phyloP scores from a whole-genome alignment of 64 coral and sea anemone genomes.

The Stichodactyla mertensii region DNA sequence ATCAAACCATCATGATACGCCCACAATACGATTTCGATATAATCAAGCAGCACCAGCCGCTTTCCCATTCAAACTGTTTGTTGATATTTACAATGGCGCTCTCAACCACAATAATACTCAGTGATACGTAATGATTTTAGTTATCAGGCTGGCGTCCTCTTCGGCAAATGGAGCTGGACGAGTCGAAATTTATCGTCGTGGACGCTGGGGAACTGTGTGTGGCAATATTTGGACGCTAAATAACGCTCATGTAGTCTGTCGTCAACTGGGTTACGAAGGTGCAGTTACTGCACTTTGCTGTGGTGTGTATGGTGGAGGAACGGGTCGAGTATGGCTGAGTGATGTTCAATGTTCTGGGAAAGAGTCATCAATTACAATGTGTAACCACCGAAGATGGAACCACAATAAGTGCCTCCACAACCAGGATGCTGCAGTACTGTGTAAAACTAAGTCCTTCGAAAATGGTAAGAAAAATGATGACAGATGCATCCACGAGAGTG shows the following conservation, averaged over 20 bases:
- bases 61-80: no score
- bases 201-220: constrained; percentile 14
- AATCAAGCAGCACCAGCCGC: no score
- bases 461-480: neutral
- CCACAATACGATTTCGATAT: no score
- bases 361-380: neutral
- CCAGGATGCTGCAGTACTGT: neutral
- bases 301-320: neutral
- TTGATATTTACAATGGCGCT: no score
- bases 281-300: neutral
- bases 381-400: neutral
- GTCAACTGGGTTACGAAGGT: constrained; percentile 6
- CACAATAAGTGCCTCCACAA: neutral
- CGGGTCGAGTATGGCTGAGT: constrained; percentile 1
- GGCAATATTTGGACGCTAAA: neutral
- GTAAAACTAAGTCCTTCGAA: neutral
- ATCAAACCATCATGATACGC: no score
- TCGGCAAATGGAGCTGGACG: neutral
- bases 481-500: no score
- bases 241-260: constrained; percentile 21
- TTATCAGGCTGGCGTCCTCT: no score
- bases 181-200: neutral
- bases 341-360: neutral
- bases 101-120: no score
- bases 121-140: no score